Percentiles rank a stretch among this genome's conserved stretches.
Evolutionary conservation across 2,797 vertebrate species (phyloP).

Genomic region (Poecilia gillii): DNA sequence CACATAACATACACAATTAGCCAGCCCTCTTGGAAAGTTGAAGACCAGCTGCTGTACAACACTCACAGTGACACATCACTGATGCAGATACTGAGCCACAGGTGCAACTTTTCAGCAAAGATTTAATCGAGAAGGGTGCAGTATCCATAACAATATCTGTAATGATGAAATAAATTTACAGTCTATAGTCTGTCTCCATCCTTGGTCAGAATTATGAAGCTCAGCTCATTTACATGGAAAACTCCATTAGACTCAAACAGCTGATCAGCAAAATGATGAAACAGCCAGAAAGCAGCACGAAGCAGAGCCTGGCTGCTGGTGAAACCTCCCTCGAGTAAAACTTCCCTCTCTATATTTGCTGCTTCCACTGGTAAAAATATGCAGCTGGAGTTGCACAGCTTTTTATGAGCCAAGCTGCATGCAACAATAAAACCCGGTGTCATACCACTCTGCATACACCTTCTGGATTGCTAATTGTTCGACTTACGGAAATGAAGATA

Average conservation of each 20-base stretch:
- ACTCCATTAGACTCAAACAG: constrained; percentile 51
- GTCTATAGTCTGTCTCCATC: constrained; percentile 1
- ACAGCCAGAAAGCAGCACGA: constrained; percentile 56
- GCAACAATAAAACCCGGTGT: constrained; percentile 5
- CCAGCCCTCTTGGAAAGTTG: not conserved
- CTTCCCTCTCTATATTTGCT: constrained; percentile 24
- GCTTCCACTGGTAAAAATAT: constrained; percentile 18
- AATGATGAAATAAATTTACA: constrained; percentile 22
- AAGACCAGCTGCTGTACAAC: not conserved
- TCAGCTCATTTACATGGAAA: constrained; percentile 36
- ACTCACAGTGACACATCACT: not conserved
- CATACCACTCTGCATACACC: constrained; percentile 2
- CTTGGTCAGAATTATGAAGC: constrained; percentile 30
- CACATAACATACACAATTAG: not conserved
- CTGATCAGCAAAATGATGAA: constrained; percentile 76
- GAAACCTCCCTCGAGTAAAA: constrained; percentile 34
- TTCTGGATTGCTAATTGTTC: constrained; percentile 5
- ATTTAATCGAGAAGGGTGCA: not conserved
- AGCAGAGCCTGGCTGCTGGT: constrained; percentile 36
- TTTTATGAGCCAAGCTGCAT: constrained; percentile 9
- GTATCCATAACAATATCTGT: constrained; percentile 11
- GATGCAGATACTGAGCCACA: constrained; percentile 8
- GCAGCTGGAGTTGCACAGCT: constrained; percentile 12
- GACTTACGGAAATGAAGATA: constrained; percentile 5
- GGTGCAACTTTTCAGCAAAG: constrained; percentile 9